Evolutionary conservation across 2,113 vertebrate species (phyloP).

Genomic region (Hemicordylus capensis): DNA sequence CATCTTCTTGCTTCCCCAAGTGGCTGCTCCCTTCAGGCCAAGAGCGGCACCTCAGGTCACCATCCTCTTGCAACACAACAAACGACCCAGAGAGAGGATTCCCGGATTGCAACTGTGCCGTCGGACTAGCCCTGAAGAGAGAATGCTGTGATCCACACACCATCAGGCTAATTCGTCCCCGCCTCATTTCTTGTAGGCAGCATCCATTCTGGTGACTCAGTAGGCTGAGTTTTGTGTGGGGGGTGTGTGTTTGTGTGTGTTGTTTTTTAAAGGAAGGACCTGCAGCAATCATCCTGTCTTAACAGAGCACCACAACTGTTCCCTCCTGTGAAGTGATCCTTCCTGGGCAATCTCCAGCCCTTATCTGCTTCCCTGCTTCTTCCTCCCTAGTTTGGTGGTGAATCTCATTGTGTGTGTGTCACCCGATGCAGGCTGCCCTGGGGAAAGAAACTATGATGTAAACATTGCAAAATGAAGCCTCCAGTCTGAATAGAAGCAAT

Average conservation of each 20-base stretch:
- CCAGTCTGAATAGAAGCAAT: neutral
- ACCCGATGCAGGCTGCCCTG: neutral
- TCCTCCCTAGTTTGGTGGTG: neutral
- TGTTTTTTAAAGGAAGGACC: neutral
- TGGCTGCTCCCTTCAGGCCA: neutral
- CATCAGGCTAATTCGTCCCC: neutral
- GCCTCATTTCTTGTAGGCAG: neutral
- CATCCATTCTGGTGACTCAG: neutral
- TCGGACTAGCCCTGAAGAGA: neutral
- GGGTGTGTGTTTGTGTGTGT: too few species aligned
- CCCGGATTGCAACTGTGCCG: neutral
- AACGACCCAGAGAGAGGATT: too few species aligned
- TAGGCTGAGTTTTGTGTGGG: neutral
- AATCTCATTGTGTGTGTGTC: neutral
- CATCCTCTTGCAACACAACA: neutral
- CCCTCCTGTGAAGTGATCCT: neutral
- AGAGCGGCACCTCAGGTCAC: neutral
- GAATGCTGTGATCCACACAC: neutral
- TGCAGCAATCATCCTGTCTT: neutral
- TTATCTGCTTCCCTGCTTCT: neutral
- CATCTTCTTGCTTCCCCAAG: too few species aligned
- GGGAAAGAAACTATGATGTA: neutral
- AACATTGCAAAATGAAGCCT: neutral
- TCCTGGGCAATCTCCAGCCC: neutral
- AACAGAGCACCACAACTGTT: neutral